Base-by-base conservation (phyloP, 1,140 invertebrate species). In the Arctopsyche grandis region DNA sequence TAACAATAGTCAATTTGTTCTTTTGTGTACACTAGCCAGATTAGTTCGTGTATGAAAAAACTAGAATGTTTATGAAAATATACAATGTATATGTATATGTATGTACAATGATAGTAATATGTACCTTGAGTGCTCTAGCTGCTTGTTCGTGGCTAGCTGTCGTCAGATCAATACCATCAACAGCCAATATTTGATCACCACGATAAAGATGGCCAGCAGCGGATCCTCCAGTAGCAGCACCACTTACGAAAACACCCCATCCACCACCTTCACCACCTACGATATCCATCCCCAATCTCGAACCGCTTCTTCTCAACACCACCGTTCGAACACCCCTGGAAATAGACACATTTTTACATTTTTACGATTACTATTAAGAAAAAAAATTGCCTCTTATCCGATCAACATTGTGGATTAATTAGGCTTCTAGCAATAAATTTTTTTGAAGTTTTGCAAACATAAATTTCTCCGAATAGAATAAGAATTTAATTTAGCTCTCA, bases 251-350 rank as follows among this genome's bases (percentile, higher is more conserved):
- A 1, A 89, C 88, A 4, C 88, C 88, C 78, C 79, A 79, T 44
- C 82, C 97, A 14, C 96, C 96, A 89, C 99, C 97, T 87, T 99
- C 97, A 66, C 98, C 98, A 48, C 98, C 98, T 38, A 99, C 97
- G 82, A 99, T 99, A 85, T 99, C 99, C 89, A 99, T 99, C 56
- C 98, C 98, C 69, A 99, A 90, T 46, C 94, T 92, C 16, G 88
- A 88, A 5, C 88, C 88, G 0, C 87, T 86, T 0, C 88, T 84
- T 0, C 87, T 85, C 0, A 88, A 83, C 0, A 86, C 84, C 3
- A 88, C 87, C 83, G 87, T 88, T 14, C 88, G 85, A 0, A 88
- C 85, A 58, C 86, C 87, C 84, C 88, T 89, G 79, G 69, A 60
- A 24, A 66, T 38, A 4, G 24, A 75, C 5, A 38, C n/a, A 44